phyloP scores from a whole-genome alignment of 2,888 invertebrate species.

The Brachyptera risi region DNA sequence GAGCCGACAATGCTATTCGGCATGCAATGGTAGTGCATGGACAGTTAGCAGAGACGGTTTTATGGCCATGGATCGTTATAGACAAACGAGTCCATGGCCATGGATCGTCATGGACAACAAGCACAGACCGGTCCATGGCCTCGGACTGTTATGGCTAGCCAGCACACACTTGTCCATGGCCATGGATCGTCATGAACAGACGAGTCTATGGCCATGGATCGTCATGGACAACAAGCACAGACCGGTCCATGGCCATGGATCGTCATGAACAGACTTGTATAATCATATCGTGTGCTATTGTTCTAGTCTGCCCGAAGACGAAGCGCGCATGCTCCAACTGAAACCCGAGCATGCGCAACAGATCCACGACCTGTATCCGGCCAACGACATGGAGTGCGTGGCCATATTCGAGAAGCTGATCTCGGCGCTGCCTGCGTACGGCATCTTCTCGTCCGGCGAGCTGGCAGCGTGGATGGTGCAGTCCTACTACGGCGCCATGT shows the following conservation, averaged over 20 bases:
- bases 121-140: too few relatives aligned
- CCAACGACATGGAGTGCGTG: slow-evolving; percentile 82
- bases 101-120: neutral
- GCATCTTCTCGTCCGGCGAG: slow-evolving; percentile 64
- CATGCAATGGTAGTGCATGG: too few relatives aligned
- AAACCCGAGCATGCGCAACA: slow-evolving; percentile 73
- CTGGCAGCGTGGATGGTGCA: slow-evolving; percentile 89
- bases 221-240: neutral
- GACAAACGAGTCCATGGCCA: too few relatives aligned
- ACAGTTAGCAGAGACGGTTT: too few relatives aligned
- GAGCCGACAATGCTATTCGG: too few relatives aligned
- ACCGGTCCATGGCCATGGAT: neutral
- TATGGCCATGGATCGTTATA: too few relatives aligned
- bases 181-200: neutral
- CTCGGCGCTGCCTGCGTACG: slow-evolving; percentile 72
- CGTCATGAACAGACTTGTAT: neutral
- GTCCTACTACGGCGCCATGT: slow-evolving; percentile 88
- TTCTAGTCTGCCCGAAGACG: slow-evolving; percentile 52
- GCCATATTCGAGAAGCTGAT: slow-evolving; percentile 78
- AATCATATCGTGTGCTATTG: too few relatives aligned
- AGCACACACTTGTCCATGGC: too few relatives aligned
- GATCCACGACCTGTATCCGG: slow-evolving; percentile 82
- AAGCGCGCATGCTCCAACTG: slow-evolving; percentile 72
- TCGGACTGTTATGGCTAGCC: too few relatives aligned
- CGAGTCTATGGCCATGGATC: neutral